phyloP scores from a whole-genome alignment of 2,113 vertebrate species.

The Zeus faber region DNA sequence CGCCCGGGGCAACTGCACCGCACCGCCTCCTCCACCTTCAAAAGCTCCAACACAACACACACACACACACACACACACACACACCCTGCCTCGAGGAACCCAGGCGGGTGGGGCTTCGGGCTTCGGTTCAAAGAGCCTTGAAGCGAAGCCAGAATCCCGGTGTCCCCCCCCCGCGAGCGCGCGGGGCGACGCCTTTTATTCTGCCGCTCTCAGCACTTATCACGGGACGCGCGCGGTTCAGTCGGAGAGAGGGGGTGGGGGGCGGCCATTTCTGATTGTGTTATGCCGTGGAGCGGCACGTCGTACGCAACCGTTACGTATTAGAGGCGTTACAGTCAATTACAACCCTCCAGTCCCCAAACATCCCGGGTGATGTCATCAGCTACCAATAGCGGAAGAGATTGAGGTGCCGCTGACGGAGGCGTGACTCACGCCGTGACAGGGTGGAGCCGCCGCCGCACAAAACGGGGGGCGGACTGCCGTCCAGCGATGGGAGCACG shows the following conservation, averaged over 20 bases:
- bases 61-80: too few relatives aligned
- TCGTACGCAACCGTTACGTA: too few relatives aligned
- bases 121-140: conserved; percentile 1
- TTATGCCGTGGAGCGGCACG: too few relatives aligned
- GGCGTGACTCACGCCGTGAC: conserved; percentile 2
- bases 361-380: conserved; percentile 35
- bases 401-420: background rate
- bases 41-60: too few relatives aligned
- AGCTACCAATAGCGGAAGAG: conserved; percentile 9
- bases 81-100: conserved; percentile 33
- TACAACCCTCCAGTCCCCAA: too few relatives aligned
- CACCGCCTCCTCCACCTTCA: conserved; percentile 13
- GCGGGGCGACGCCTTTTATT: conserved; percentile 14
- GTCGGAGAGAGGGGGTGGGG: too few relatives aligned
- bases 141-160: conserved; percentile 23
- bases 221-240: conserved; percentile 8
- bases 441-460: too few relatives aligned
- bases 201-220: conserved; percentile 9
- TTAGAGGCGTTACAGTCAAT: too few relatives aligned
- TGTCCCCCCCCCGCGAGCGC: too few relatives aligned
- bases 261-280: conserved; percentile 30
- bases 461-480: too few relatives aligned
- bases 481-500: too few relatives aligned
- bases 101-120: background rate
- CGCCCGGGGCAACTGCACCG: conserved; percentile 6